These are phyloP conservation scores for Xiphophorus hellerii DNA, from an alignment of 2,113 vertebrate species.

Conservation along the genomic window DNA sequence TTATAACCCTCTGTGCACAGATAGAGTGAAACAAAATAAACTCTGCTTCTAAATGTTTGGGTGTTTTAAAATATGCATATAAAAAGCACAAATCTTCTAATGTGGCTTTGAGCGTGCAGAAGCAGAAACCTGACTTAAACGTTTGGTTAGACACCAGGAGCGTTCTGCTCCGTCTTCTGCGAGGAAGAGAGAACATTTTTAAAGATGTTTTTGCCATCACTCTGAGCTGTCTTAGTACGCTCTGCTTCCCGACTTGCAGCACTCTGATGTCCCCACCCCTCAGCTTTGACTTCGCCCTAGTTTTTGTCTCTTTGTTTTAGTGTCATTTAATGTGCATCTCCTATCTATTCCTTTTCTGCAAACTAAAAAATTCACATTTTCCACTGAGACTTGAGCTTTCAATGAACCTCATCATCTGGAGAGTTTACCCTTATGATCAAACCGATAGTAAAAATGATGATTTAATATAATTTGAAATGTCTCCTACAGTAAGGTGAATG, in stretches of 20 bases:
- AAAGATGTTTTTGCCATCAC: slow-evolving; percentile 14
- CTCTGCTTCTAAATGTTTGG: slow-evolving; percentile 14
- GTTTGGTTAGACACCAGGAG: slow-evolving; percentile 20
- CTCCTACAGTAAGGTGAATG: slow-evolving; percentile 16
- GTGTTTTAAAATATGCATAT: slow-evolving; percentile 18
- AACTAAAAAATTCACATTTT: slow-evolving; percentile 1
- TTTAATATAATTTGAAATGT: slow-evolving; percentile 4
- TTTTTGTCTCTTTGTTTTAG: slow-evolving; percentile 47
- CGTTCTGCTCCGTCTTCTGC: slow-evolving; percentile 15
- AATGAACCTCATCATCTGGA: slow-evolving; percentile 44
- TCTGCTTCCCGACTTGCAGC: slow-evolving; percentile 24
- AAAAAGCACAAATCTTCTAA: slow-evolving; percentile 20
- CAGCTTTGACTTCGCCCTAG: slow-evolving; percentile 60
- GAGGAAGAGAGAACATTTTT: slow-evolving; percentile 22
- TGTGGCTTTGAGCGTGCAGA: background rate
- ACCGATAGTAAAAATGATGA: background rate
- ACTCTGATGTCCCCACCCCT: slow-evolving; percentile 18
- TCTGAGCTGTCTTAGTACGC: slow-evolving; percentile 2
- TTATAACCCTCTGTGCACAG: slow-evolving; percentile 11
- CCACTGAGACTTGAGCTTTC: slow-evolving; percentile 15
- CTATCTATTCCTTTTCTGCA: slow-evolving; percentile 32
- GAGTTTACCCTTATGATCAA: slow-evolving; percentile 24
- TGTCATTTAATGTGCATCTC: slow-evolving; percentile 36
- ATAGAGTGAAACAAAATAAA: background rate
- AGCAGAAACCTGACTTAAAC: slow-evolving; percentile 21